These are phyloP conservation scores for Agrypnus murinus DNA, from an alignment of 2,888 invertebrate genomes.

Conservation along the genomic window DNA sequence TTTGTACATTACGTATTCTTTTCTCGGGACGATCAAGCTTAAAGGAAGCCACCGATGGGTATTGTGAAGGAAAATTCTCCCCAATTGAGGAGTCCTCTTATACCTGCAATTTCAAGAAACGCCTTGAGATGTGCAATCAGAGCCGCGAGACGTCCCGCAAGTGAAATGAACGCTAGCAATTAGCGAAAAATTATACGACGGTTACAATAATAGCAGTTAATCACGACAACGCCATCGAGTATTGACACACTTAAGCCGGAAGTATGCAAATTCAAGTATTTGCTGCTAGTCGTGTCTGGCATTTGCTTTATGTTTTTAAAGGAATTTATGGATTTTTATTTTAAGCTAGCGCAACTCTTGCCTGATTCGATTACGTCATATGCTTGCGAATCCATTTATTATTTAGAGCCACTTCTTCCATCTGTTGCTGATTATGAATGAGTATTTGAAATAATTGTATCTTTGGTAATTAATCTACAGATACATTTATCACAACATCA, in stretches of 20 bases:
- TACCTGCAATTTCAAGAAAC: conserved; percentile 30
- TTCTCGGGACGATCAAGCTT: background rate
- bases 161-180: conserved; percentile 44
- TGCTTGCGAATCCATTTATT: conserved; percentile 3
- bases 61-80: background rate
- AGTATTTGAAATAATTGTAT: no score
- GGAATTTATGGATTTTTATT: conserved; percentile 19
- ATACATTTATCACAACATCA: no score
- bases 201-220: conserved; percentile 49
- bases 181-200: conserved; percentile 51
- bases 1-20: conserved; percentile 18
- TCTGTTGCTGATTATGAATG: no score
- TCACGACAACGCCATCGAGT: conserved; percentile 52
- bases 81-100: background rate
- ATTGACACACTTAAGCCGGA: conserved; percentile 55
- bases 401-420: no score
- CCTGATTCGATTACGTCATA: background rate
- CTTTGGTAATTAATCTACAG: no score
- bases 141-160: conserved; percentile 19
- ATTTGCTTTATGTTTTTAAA: background rate
- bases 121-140: conserved; percentile 27
- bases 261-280: conserved; percentile 54
- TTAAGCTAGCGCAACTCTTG: background rate
- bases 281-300: conserved; percentile 31
- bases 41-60: background rate